Conservation (phyloP, 2,888 invertebrate species). For the Meteorus cinctellus region DNA sequence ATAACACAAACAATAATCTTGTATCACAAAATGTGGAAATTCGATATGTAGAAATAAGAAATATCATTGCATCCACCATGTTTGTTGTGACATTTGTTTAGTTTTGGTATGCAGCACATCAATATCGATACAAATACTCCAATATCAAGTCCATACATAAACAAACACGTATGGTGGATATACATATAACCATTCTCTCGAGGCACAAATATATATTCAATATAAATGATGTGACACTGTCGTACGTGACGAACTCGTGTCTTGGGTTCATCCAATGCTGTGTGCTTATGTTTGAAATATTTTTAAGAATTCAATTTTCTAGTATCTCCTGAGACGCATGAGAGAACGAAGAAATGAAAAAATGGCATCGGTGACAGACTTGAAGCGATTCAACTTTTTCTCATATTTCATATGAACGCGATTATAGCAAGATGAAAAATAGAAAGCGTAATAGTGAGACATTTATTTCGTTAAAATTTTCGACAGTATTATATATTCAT, state of each 20-base stretch:
- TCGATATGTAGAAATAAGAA: neutral
- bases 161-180: conserved; percentile 10
- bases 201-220: conserved; percentile 28
- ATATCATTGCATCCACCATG: neutral
- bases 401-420: neutral
- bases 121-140: conserved; percentile 14
- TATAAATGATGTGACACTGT: conserved; percentile 50
- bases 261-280: conserved; percentile 10
- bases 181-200: conserved; percentile 29
- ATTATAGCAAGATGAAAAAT: neutral
- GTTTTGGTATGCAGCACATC: conserved; percentile 11
- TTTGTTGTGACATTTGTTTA: conserved; percentile 8
- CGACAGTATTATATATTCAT: neutral
- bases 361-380: conserved; percentile 27
- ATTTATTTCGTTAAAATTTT: neutral
- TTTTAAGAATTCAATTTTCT: conserved; percentile 60
- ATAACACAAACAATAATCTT: neutral
- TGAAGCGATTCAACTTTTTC: conserved; percentile 7
- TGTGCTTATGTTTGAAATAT: conserved; percentile 42
- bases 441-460: neutral
- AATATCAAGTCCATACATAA: conserved; percentile 33
- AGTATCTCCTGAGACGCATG: neutral
- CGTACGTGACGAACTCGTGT: conserved; percentile 49
- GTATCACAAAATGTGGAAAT: neutral
- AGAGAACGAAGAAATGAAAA: conserved; percentile 6